Conservation (phyloP, 2,113 vertebrate genomes). For the Anhinga rufa region DNA sequence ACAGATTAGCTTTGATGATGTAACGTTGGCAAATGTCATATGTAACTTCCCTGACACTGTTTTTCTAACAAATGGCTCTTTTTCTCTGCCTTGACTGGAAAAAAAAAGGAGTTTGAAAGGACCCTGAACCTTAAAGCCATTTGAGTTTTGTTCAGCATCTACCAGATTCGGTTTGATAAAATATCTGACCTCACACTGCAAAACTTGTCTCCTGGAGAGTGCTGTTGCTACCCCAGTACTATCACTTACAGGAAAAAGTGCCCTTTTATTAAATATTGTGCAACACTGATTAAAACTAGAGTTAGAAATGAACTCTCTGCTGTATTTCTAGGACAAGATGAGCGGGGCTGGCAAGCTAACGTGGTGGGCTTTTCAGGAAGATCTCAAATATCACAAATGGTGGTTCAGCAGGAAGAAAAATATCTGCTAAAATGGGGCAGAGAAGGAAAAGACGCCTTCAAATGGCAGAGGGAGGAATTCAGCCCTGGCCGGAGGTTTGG, state of each 20-base stretch:
- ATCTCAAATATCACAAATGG: background rate
- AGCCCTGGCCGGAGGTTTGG: background rate
- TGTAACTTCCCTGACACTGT: constrained; percentile 5
- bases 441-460: background rate
- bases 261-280: background rate
- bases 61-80: constrained; percentile 47
- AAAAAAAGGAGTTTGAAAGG: background rate
- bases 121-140: background rate
- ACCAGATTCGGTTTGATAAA: background rate
- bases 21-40: constrained; percentile 12
- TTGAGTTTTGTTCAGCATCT: background rate
- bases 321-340: background rate
- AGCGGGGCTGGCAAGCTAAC: background rate
- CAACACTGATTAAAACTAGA: background rate
- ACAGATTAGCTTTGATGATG: constrained; percentile 40
- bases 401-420: background rate
- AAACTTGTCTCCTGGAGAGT: background rate
- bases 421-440: background rate
- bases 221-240: background rate
- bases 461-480: background rate
- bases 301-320: background rate
- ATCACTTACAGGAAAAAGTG: background rate
- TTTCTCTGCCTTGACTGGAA: background rate
- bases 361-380: background rate
- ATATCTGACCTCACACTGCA: background rate